phyloP scores from a whole-genome alignment of 2,113 vertebrate genomes.

The Trematocara stigmaticum region DNA sequence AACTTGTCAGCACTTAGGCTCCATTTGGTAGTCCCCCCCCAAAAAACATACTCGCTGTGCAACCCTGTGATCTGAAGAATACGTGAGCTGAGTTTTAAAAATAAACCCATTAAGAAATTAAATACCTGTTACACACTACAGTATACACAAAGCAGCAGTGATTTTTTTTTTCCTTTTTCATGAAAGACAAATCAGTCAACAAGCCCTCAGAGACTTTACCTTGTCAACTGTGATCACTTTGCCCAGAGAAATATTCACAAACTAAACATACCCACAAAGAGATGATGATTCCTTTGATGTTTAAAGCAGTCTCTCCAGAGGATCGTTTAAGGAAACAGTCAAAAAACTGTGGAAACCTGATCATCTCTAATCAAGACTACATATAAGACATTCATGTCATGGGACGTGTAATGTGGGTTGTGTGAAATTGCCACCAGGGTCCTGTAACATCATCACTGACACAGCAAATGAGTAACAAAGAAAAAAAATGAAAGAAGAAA shows the following conservation, averaged over 20 bases:
- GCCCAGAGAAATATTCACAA: neutral
- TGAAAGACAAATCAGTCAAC: neutral
- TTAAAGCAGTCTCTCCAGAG: neutral
- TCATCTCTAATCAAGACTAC: neutral
- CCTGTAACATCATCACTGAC: neutral
- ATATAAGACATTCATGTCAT: neutral
- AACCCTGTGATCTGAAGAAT: neutral
- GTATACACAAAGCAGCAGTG: neutral
- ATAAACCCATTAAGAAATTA: neutral
- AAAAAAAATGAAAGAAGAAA: neutral
- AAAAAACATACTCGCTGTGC: neutral
- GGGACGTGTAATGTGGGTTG: neutral
- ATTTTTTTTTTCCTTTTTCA: neutral
- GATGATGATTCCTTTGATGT: neutral
- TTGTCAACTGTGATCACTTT: slow-evolving; percentile 4
- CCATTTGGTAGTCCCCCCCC: neutral
- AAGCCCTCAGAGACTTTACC: neutral
- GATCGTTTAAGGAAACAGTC: neutral
- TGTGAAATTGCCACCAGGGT: neutral
- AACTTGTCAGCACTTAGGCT: neutral
- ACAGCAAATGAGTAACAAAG: neutral
- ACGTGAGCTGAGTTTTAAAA: neutral
- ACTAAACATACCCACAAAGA: neutral
- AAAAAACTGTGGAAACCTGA: neutral
- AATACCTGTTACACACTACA: neutral